Conservation (phyloP, 1,140 invertebrate genomes). For the Drosophila sulfurigaster region DNA sequence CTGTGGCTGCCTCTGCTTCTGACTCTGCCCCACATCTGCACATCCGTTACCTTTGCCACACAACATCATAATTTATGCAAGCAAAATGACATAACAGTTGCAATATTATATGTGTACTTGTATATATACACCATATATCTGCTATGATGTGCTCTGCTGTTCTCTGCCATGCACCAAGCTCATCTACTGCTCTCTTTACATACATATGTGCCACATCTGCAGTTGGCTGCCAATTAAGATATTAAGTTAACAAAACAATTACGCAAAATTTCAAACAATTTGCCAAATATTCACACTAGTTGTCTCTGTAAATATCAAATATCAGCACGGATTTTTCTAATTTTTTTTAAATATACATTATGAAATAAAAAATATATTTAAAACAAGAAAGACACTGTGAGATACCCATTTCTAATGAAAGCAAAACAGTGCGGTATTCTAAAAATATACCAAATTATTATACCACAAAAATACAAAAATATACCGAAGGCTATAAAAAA, state of each 20-base stretch:
- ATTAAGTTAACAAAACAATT: conserved; percentile 31
- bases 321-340: neutral
- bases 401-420: no score
- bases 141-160: neutral
- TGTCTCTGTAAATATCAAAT: neutral
- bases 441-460: no score
- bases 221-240: conserved; percentile 24
- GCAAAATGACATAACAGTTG: conserved; percentile 56
- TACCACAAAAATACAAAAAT: no score
- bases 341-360: no score
- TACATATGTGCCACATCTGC: conserved; percentile 10
- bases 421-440: no score
- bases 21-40: conserved; percentile 13
- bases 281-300: neutral
- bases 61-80: conserved; percentile 58
- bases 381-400: no score
- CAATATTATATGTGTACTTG: conserved; percentile 48
- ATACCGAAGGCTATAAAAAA: no score
- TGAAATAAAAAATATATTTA: no score
- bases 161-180: neutral
- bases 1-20: neutral
- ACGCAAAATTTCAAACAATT: conserved; percentile 10
- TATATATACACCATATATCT: conserved; percentile 18
- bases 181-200: neutral
- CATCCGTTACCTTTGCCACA: conserved; percentile 50